These are phyloP conservation scores for Acronicta leporina DNA, from an alignment of 2,888 invertebrate species.

Conservation along the genomic window DNA sequence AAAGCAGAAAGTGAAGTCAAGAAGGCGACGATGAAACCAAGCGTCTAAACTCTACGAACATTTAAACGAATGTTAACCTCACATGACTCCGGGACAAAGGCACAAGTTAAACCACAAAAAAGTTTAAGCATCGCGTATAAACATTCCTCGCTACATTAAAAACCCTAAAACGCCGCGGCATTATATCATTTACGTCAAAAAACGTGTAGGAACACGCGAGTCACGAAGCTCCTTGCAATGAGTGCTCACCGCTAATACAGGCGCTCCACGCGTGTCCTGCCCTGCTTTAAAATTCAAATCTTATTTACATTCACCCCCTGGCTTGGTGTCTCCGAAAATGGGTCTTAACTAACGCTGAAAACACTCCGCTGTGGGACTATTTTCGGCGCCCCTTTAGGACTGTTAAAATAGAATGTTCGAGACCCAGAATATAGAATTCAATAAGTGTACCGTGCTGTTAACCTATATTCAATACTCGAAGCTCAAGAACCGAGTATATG, in stretches of 20 bases:
- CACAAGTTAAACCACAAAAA: constrained; percentile 53
- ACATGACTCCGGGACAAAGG: constrained; percentile 54
- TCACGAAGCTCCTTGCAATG: constrained; percentile 40
- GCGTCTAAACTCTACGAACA: constrained; percentile 44
- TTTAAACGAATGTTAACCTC: constrained; percentile 58
- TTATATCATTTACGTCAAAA: constrained; percentile 56
- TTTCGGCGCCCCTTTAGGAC: constrained; percentile 77
- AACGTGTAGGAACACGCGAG: constrained; percentile 46
- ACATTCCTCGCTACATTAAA: constrained; percentile 49
- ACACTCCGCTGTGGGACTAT: constrained; percentile 76
- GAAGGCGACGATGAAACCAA: constrained; percentile 41
- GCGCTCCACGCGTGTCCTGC: constrained; percentile 51
- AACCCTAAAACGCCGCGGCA: constrained; percentile 41
- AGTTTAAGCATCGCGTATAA: constrained; percentile 48
- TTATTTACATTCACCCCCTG: constrained; percentile 83
- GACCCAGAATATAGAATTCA: constrained; percentile 80
- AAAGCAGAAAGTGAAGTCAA: constrained; percentile 34
- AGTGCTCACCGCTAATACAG: constrained; percentile 40
- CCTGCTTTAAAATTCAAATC: constrained; percentile 83
- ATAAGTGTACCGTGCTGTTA: constrained; percentile 64
- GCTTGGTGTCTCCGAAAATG: constrained; percentile 73
- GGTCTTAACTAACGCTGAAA: constrained; percentile 74
- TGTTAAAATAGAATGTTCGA: constrained; percentile 81
- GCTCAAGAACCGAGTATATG: background rate
- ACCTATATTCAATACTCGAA: constrained; percentile 25